Base-by-base conservation (phyloP, 1,140 invertebrate genomes). In the Drosophila pachea region DNA sequence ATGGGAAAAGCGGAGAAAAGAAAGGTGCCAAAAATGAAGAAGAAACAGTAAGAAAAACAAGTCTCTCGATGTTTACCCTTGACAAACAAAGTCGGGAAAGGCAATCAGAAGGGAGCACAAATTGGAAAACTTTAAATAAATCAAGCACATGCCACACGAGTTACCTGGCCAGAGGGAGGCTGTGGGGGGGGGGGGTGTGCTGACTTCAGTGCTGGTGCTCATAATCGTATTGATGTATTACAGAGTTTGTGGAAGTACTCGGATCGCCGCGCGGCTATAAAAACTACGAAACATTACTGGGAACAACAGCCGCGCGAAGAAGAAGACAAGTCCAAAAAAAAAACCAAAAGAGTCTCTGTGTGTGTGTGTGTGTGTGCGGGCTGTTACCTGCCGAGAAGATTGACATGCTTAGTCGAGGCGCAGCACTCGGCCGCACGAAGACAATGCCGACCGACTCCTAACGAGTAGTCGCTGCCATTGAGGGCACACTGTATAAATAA, bases 161-260 rank as follows among this genome's bases (percentile, higher is more conserved):
- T 61, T 53, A 61, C n/a, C n/a, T n/a, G n/a, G 35, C 47, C 43
- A 62, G 31, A 67, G 40, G 53, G 62, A 50, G 70, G 42, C 47
- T 52, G 58, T 62, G 50, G 61, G 49, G 49, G 11, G 2, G 3
- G n/a, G 49, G 14, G 48, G 35, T 11, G 7, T n/a, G 49, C 33
- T 54, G 40, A 35, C 38, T 40, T 31, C 32, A 76, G 60, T 49
- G 64, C 59, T 61, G 62, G 59, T 60, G 49, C 78, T 77, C 74
- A 81, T 82, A 81, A 82, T 81, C 74, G 77, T 82, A 81, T 81
- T 81, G 78, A 81, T 81, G 78, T 77, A 81, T 81, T 81, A 82
- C 78, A 70, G 74, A 82, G 69, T 67, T 79, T 76, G 61, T 79
- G 77, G 77, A 69, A 81, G 74, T 79, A 43, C 48, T 65, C n/a